A percentile compares a stretch with the other conserved stretches of the same genome.
These are phyloP conservation scores for Lasioglossum vierecki DNA, from an alignment of 2,888 invertebrate species.

Conservation along the genomic window DNA sequence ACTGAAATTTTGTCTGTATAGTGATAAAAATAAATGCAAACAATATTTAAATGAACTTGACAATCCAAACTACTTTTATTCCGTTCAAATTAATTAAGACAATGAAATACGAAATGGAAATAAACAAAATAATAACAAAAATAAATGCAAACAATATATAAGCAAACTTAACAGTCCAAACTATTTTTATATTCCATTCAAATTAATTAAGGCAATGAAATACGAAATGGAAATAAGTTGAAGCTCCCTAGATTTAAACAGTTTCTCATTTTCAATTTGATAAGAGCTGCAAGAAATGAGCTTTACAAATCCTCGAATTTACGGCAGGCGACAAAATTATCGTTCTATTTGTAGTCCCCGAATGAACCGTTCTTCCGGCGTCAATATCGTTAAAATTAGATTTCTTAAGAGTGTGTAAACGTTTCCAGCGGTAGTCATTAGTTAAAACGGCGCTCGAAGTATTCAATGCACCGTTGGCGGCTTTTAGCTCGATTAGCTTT, in stretches of 20 bases:
- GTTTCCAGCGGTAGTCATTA: not conserved
- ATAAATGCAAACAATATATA: no score
- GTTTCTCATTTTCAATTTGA: no score
- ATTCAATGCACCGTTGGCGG: not conserved
- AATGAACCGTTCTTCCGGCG: not conserved
- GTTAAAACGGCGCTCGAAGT: not conserved
- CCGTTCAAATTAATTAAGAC: not conserved
- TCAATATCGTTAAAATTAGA: not conserved
- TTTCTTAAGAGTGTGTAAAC: not conserved
- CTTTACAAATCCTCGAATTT: not conserved
- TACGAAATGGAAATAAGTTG: no score
- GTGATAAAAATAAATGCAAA: no score
- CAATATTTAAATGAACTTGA: no score
- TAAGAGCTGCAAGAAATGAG: not conserved
- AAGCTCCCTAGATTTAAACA: not conserved
- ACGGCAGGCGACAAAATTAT: no score
- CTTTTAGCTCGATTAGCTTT: constrained; percentile 13
- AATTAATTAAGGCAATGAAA: not conserved
- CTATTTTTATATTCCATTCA: no score
- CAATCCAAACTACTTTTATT: no score
- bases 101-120: no score
- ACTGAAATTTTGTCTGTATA: not conserved
- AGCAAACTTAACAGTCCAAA: no score
- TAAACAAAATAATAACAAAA: no score
- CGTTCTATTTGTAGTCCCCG: not conserved